phyloP scores from a whole-genome alignment of 64 coral and sea anemone species.

The Acropora yongei region DNA sequence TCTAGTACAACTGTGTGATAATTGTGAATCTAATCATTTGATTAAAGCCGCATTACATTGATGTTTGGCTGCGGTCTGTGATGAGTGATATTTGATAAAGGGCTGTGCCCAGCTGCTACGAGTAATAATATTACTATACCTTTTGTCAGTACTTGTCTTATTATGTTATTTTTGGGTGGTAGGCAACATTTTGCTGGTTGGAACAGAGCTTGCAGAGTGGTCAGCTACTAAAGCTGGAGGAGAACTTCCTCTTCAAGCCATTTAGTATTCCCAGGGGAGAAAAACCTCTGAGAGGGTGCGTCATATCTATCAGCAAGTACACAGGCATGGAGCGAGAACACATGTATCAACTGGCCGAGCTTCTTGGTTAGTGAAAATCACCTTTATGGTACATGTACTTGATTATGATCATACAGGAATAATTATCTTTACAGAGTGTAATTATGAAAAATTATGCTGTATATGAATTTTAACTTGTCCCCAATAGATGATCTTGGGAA shows the following conservation, averaged over 20 bases:
- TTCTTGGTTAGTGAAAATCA: conserved; percentile 74
- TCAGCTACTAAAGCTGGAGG: conserved; percentile 57
- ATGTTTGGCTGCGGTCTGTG: too few species aligned
- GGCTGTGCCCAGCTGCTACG: too few species aligned
- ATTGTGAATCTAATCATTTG: too few species aligned
- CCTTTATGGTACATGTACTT: neutral
- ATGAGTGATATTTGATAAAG: too few species aligned
- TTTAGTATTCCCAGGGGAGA: conserved; percentile 57
- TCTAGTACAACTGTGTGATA: too few species aligned
- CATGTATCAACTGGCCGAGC: conserved; percentile 87
- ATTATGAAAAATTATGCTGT: too few species aligned
- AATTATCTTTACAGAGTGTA: too few species aligned
- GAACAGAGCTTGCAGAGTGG: conserved; percentile 79
- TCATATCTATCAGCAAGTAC: conserved; percentile 92
- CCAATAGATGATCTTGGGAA: too few species aligned
- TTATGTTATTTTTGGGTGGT: neutral
- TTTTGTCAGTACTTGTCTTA: neutral
- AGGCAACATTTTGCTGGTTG: conserved; percentile 98
- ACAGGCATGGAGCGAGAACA: conserved; percentile 87
- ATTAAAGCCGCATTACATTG: too few species aligned
- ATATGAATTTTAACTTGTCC: too few species aligned
- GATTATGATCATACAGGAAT: neutral
- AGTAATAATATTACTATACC: neutral
- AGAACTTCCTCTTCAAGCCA: conserved; percentile 83
- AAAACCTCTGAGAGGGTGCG: conserved; percentile 77